Conservation (phyloP, 2,113 vertebrate species). For the Amia ocellicauda region DNA sequence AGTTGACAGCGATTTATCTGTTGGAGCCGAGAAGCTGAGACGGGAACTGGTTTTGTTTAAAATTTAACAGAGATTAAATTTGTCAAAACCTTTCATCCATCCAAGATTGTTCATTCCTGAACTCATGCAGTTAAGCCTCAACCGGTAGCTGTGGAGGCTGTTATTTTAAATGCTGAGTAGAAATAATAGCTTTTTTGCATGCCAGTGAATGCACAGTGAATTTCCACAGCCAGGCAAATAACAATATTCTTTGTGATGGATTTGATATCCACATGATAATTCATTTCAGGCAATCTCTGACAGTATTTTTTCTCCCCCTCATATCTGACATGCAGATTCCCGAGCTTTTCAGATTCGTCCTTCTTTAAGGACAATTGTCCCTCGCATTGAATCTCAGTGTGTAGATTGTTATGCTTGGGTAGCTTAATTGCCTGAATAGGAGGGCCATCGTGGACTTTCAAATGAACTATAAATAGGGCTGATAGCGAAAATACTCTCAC, state of each 20-base stretch:
- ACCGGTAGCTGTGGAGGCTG: not conserved
- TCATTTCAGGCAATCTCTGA: too few relatives aligned
- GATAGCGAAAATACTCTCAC: constrained; percentile 21
- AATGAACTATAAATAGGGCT: constrained; percentile 32
- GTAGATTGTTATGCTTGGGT: constrained; percentile 16
- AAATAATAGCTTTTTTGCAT: not conserved
- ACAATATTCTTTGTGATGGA: not conserved
- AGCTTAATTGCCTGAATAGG: constrained; percentile 16
- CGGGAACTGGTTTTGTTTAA: not conserved
- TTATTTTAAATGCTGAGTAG: not conserved
- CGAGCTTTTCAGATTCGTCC: constrained; percentile 1
- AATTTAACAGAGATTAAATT: constrained; percentile 10
- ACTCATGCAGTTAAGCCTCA: not conserved
- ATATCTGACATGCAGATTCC: constrained; percentile 1
- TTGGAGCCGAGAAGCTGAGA: not conserved
- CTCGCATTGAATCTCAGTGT: constrained; percentile 3
- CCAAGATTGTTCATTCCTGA: not conserved
- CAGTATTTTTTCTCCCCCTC: not conserved
- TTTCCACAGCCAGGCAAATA: constrained; percentile 2
- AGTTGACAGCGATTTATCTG: not conserved
- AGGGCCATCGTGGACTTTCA: constrained; percentile 22
- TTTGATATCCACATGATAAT: not conserved
- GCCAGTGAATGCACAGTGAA: not conserved
- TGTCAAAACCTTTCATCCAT: not conserved
- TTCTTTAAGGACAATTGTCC: too few relatives aligned